phyloP scores from a whole-genome alignment of 1,140 invertebrate genomes.

The Cyclina sinensis region DNA sequence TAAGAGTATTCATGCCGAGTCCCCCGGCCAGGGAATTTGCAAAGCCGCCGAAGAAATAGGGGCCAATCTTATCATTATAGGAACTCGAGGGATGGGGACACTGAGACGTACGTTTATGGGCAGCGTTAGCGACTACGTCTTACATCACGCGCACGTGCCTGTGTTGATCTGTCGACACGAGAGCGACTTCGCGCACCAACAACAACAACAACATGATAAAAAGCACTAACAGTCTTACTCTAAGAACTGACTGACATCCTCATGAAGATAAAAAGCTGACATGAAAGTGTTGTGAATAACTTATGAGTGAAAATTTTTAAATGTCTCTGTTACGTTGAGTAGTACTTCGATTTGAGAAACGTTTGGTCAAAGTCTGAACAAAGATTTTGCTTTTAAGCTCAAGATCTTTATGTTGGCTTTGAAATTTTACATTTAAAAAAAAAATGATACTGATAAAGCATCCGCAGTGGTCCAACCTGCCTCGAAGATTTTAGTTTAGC shows the following conservation, averaged over 20 bases:
- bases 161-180: conserved; percentile 69
- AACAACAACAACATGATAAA: background rate
- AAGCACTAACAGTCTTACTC: background rate
- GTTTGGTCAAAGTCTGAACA: too few relatives aligned
- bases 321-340: too few relatives aligned
- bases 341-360: too few relatives aligned
- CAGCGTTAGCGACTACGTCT: conserved; percentile 79
- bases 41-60: conserved; percentile 71
- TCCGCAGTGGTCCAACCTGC: too few relatives aligned
- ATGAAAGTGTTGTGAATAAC: too few relatives aligned
- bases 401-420: too few relatives aligned
- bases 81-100: conserved; percentile 76
- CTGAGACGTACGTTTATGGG: conserved; percentile 76
- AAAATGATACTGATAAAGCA: too few relatives aligned
- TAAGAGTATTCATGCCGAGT: conserved; percentile 60
- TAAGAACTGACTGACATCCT: background rate
- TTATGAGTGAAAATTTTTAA: too few relatives aligned
- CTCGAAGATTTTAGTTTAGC: too few relatives aligned
- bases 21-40: conserved; percentile 66
- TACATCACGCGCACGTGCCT: conserved; percentile 75
- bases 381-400: too few relatives aligned
- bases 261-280: background rate
- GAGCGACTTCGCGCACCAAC: background rate
- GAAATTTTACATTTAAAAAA: too few relatives aligned
- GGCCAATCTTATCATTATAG: conserved; percentile 72